These are phyloP conservation scores for Aphodius granarius DNA, from an alignment of 2,888 invertebrate genomes.

Conservation along the genomic window DNA sequence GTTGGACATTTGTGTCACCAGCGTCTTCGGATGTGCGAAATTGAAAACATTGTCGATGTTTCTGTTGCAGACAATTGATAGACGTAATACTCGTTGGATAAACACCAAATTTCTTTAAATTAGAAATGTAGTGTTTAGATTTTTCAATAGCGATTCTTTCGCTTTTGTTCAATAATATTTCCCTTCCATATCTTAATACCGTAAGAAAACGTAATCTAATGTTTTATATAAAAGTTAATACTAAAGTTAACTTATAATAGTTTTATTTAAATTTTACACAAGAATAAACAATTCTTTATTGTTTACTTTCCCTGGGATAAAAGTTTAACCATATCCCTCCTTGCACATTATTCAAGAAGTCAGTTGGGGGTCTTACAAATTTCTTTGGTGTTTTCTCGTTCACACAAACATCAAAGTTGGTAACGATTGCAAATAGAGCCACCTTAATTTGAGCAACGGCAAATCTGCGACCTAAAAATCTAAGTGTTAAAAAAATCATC, in stretches of 20 bases:
- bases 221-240: too few relatives aligned
- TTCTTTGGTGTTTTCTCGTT: slow-evolving; percentile 37
- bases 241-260: too few relatives aligned
- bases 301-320: slow-evolving; percentile 3
- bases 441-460: slow-evolving; percentile 47
- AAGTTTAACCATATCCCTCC: slow-evolving; percentile 44
- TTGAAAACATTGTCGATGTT: too few relatives aligned
- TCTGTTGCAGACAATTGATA: not conserved
- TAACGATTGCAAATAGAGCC: slow-evolving; percentile 46
- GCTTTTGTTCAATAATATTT: too few relatives aligned
- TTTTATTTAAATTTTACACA: too few relatives aligned
- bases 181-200: too few relatives aligned
- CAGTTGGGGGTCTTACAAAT: slow-evolving; percentile 34
- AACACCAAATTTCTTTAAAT: too few relatives aligned
- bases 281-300: too few relatives aligned
- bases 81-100: too few relatives aligned
- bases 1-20: not conserved
- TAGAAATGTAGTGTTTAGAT: too few relatives aligned
- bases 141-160: too few relatives aligned
- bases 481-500: slow-evolving; percentile 10
- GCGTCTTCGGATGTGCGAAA: not conserved
- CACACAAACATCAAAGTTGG: slow-evolving; percentile 44
- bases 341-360: slow-evolving; percentile 39
- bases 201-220: too few relatives aligned
- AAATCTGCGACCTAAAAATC: slow-evolving; percentile 38